Conservation (phyloP, 2,113 vertebrate genomes). For the Cichladusa arquata region DNA sequence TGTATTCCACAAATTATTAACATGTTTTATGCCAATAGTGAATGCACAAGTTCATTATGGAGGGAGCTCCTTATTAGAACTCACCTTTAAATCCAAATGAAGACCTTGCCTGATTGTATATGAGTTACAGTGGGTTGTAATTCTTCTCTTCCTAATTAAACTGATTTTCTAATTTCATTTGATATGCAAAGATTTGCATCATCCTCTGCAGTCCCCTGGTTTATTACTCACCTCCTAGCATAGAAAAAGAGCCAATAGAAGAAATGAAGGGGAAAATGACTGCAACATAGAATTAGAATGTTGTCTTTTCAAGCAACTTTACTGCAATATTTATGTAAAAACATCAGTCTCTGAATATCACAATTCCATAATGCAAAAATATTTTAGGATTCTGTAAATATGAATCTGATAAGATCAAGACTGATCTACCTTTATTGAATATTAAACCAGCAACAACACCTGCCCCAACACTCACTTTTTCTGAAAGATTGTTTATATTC, state of each 20-base stretch:
- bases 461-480: not conserved
- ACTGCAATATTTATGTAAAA: not conserved
- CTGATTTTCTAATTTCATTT: conserved; percentile 44
- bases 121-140: not conserved
- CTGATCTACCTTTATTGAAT: not conserved
- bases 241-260: not conserved
- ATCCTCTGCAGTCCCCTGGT: not conserved
- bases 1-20: not conserved
- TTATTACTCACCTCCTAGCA: not conserved
- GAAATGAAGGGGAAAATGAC: not conserved
- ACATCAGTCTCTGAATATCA: not conserved
- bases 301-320: not conserved
- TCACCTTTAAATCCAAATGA: conserved; percentile 28
- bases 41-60: not conserved
- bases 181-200: conserved; percentile 28
- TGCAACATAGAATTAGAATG: not conserved
- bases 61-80: not conserved
- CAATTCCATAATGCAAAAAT: not conserved
- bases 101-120: conserved; percentile 36
- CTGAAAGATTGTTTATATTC: not conserved
- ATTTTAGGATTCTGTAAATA: not conserved
- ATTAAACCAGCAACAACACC: not conserved
- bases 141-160: conserved; percentile 31
- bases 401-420: not conserved
- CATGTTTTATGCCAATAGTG: not conserved